Evolutionary conservation across 2,888 invertebrate genomes (phyloP).

Genomic region (Catocala fraxini): DNA sequence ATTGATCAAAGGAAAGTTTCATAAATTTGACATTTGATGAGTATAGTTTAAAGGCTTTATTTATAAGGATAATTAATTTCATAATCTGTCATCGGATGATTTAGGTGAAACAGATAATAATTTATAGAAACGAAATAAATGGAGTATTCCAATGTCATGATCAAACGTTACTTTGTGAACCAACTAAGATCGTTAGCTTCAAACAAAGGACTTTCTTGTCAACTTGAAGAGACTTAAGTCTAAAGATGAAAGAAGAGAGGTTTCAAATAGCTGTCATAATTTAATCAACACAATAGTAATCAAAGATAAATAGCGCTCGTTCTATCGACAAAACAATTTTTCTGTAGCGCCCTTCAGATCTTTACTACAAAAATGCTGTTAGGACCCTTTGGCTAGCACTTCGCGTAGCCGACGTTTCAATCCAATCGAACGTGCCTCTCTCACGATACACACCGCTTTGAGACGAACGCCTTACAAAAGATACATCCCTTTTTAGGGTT

Average conservation of each 20-base stretch:
- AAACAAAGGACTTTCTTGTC: slow-evolving; percentile 24
- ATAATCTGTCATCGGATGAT: slow-evolving; percentile 15
- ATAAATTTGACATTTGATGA: slow-evolving; percentile 14
- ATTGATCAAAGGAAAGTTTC: slow-evolving; percentile 29
- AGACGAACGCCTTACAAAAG: slow-evolving; percentile 62
- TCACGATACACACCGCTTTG: slow-evolving; percentile 62
- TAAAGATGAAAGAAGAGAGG: slow-evolving; percentile 21
- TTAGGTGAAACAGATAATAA: slow-evolving; percentile 6
- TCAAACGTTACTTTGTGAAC: slow-evolving; percentile 15
- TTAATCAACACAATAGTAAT: slow-evolving; percentile 74
- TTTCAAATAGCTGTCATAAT: slow-evolving; percentile 52
- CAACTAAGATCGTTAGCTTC: slow-evolving; percentile 14
- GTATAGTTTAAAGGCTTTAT: neutral
- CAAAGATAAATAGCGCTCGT: slow-evolving; percentile 72
- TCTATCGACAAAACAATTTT: slow-evolving; percentile 76
- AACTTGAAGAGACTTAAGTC: slow-evolving; percentile 14
- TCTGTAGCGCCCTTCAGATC: slow-evolving; percentile 64
- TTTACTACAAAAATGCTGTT: slow-evolving; percentile 78
- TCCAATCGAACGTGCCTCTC: slow-evolving; percentile 75
- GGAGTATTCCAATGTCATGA: slow-evolving; percentile 17
- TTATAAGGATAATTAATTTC: slow-evolving; percentile 23
- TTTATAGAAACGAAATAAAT: slow-evolving; percentile 23
- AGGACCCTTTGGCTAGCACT: slow-evolving; percentile 71
- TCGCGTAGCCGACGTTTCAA: slow-evolving; percentile 71
- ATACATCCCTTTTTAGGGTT: slow-evolving; percentile 65